Evolutionary conservation across 2,888 invertebrate species (phyloP).

Genomic region (Argyresthia goedartella): DNA sequence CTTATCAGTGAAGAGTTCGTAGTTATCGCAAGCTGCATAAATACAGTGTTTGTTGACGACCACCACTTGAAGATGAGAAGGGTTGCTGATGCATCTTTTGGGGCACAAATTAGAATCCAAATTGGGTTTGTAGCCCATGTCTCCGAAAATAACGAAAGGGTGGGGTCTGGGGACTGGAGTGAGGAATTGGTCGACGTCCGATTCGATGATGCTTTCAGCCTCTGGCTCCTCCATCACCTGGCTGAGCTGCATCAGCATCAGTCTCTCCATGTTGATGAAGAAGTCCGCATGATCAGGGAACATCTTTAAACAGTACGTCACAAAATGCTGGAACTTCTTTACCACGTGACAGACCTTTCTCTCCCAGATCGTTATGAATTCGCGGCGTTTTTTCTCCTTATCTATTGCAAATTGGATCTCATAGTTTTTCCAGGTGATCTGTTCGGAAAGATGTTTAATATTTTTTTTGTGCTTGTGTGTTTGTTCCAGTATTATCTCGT

Average conservation of each 20-base stretch:
- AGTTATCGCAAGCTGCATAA: slow-evolving; percentile 52
- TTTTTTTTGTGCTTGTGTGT: slow-evolving; percentile 36
- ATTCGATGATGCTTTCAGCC: slow-evolving; percentile 24
- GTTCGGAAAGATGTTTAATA: slow-evolving; percentile 27
- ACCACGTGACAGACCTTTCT: slow-evolving; percentile 51
- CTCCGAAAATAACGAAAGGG: slow-evolving; percentile 48
- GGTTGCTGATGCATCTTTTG: slow-evolving; percentile 37
- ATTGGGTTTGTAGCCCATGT: slow-evolving; percentile 32
- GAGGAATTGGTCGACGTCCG: slow-evolving; percentile 13
- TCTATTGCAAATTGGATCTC: slow-evolving; percentile 32
- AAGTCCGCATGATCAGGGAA: slow-evolving; percentile 55
- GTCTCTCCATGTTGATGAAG: slow-evolving; percentile 52
- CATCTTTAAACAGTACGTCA: slow-evolving; percentile 39
- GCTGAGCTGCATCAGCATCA: slow-evolving; percentile 49
- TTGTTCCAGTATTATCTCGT: slow-evolving; percentile 28
- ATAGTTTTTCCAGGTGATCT: slow-evolving; percentile 32
- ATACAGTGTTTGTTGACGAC: slow-evolving; percentile 46
- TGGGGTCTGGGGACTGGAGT: slow-evolving; percentile 35
- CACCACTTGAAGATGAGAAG: slow-evolving; percentile 44
- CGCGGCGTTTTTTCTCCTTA: slow-evolving; percentile 29
- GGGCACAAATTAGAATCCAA: slow-evolving; percentile 40
- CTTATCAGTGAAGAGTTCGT: slow-evolving; percentile 38
- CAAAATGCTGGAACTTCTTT: slow-evolving; percentile 49
- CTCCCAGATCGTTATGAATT: slow-evolving; percentile 38
- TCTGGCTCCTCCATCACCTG: slow-evolving; percentile 35